These are phyloP conservation scores for Protosalanx chinensis DNA, from an alignment of 2,797 vertebrate species.

Conservation along the genomic window DNA sequence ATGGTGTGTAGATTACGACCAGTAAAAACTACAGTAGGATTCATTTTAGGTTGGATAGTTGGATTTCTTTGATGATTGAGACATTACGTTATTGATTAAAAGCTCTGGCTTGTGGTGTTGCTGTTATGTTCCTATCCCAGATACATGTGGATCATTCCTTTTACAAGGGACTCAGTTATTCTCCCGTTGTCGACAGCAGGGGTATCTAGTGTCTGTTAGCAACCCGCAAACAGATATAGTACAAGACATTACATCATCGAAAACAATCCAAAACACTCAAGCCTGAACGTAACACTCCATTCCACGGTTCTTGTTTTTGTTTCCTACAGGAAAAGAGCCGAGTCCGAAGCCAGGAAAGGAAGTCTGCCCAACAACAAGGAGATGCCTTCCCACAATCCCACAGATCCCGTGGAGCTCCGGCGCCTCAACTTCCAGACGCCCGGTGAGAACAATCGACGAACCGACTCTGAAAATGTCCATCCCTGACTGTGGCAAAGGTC, in stretches of 20 bases:
- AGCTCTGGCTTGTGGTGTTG: not conserved
- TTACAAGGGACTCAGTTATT: no score
- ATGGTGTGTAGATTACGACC: not conserved
- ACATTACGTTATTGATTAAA: not conserved
- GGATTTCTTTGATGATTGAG: not conserved
- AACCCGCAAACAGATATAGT: not conserved
- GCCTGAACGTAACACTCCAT: not conserved
- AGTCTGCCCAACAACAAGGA: constrained; percentile 97
- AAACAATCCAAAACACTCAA: not conserved
- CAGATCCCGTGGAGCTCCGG: constrained; percentile 93
- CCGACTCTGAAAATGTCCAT: not conserved
- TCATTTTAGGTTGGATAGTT: not conserved
- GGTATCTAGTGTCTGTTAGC: no score
- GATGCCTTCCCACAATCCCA: constrained; percentile 91
- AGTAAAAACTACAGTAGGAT: not conserved
- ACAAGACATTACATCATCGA: not conserved
- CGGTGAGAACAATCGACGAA: constrained; percentile 71
- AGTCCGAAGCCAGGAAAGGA: constrained; percentile 94
- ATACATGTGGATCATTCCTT: not conserved
- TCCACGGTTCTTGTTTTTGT: constrained; percentile 12
- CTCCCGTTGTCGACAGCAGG: no score
- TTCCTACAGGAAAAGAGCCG: constrained; percentile 87
- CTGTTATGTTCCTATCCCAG: not conserved
- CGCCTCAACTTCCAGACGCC: constrained; percentile 99
- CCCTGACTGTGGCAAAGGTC: not conserved